A percentile compares a stretch with the other conserved stretches of the same genome.
phyloP scores from a whole-genome alignment of 30 jellyfish, hydroid and myxozoan species.

The Phacellophora camtschatica region DNA sequence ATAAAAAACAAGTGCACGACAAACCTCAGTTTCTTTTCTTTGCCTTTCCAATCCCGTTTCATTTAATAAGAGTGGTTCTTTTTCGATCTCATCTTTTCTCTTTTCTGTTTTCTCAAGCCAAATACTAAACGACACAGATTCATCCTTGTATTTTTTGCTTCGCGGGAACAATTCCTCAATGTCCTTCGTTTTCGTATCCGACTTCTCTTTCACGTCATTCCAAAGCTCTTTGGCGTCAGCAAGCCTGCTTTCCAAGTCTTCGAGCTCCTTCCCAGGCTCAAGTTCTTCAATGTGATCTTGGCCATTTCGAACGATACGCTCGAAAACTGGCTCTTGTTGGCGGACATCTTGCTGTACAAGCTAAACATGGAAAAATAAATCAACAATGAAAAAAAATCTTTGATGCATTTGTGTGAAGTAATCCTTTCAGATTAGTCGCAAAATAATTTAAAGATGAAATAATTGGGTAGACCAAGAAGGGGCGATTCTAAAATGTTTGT shows the following conservation, averaged over 20 bases:
- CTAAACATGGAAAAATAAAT: constrained; percentile 22
- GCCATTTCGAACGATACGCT: constrained; percentile 80
- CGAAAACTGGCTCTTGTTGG: constrained; percentile 87
- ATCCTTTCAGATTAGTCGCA: too few species aligned
- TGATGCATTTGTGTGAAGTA: too few species aligned
- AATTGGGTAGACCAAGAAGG: too few species aligned
- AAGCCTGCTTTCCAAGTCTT: constrained; percentile 52
- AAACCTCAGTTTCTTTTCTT: constrained; percentile 72
- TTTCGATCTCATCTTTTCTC: constrained; percentile 60
- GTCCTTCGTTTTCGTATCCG: constrained; percentile 58
- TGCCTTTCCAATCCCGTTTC: constrained; percentile 56
- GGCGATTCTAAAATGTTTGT: too few species aligned
- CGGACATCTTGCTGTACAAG: constrained; percentile 74
- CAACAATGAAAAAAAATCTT: background rate
- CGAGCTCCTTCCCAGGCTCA: constrained; percentile 83
- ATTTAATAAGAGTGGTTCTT: constrained; percentile 4
- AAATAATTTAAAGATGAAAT: too few species aligned
- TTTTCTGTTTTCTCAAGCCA: constrained; percentile 82
- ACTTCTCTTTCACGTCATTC: constrained; percentile 51
- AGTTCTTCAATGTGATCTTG: constrained; percentile 50
- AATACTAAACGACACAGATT: constrained; percentile 62
- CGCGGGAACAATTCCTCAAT: constrained; percentile 67
- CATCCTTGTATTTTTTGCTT: constrained; percentile 57
- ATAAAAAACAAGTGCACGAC: too few species aligned
- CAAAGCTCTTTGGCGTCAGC: constrained; percentile 62